A percentile compares a stretch with the other conserved stretches of the same genome.
phyloP scores from a whole-genome alignment of 2,888 invertebrate species.

The Hypolimnas misippus region DNA sequence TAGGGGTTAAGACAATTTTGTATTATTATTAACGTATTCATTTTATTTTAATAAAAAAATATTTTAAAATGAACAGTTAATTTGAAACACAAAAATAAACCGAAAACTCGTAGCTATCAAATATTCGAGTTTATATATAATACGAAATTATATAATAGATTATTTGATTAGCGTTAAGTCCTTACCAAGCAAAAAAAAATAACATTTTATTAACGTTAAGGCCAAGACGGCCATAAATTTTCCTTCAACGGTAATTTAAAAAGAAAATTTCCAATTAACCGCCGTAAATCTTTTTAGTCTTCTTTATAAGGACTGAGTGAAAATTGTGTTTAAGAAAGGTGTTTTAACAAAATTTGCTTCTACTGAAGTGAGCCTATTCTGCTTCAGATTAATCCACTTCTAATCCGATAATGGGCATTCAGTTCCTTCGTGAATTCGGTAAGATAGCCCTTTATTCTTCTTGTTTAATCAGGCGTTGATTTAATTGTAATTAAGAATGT shows the following conservation, averaged over 20 bases:
- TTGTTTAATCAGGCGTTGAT: background rate
- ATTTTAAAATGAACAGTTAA: no score
- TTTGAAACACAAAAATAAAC: no score
- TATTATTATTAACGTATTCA: no score
- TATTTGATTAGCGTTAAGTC: no score
- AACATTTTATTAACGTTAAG: no score
- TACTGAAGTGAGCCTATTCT: background rate
- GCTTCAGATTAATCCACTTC: slow-evolving; percentile 1
- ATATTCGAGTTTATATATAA: no score
- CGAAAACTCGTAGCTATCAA: no score
- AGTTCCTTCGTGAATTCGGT: background rate
- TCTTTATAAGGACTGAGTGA: background rate
- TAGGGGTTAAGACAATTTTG: no score
- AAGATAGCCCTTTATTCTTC: background rate
- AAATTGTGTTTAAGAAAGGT: slow-evolving; percentile 4
- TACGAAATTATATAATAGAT: no score
- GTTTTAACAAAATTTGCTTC: background rate
- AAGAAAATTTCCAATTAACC: background rate
- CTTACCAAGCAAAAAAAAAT: no score
- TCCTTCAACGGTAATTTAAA: background rate
- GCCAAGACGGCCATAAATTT: background rate
- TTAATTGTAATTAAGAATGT: background rate
- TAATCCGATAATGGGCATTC: slow-evolving; percentile 1
- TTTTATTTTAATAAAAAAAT: no score
- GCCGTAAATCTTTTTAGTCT: background rate